Base-by-base conservation (phyloP, 2,113 vertebrate species). In the Zingel zingel region DNA sequence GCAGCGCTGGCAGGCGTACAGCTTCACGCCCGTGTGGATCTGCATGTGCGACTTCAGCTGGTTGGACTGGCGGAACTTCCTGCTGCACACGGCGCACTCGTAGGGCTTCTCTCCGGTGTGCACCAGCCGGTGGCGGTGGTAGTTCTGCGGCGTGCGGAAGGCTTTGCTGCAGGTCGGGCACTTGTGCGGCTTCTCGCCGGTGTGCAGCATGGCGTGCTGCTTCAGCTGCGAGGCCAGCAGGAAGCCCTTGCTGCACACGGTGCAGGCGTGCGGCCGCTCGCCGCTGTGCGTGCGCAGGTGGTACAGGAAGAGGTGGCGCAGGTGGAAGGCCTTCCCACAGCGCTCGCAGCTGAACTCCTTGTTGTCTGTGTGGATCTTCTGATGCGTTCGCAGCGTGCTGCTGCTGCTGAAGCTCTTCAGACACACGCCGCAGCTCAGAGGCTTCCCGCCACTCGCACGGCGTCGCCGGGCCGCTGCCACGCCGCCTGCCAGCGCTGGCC, bases 241-340 rank as follows among this genome's bases (percentile, higher is more conserved):
- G 82, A 95, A 95, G 8, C 87, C 91, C 56, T 95, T 96, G 39
- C 94, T 89, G 68, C 96, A 97, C 74, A 94, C 77, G 39, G 57
- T 23, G 59, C 96, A 97, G 13, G 82, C 84, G 13, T 90, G 61
- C 0, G 90, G 91, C 64, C 88, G 74, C 36, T 89, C 84, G 11
- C 88, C 92, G 9, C 72, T 90, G 89, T 94, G 93, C 81, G 81
- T 77, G 33, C 90, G 59, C 64, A 87, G 27, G 87, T 94, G 93
- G 78, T 89, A 88, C 57, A 88, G 67, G 81, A 89, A 88, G 48
- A 91, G 83, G 86, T 92, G 93, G 1, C 86, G 81, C 66, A 87
- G 86, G 85, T 91, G 88, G 74, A 93, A 94, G 19, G 86, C 47
- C 83, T 90, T 91, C 8, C 79, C 83, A 3, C 93, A 94, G 8